Percentiles rank a stretch among this genome's conserved stretches.
phyloP scores from a whole-genome alignment of 2,797 vertebrate species.

The Thripadectes ignobilis region DNA sequence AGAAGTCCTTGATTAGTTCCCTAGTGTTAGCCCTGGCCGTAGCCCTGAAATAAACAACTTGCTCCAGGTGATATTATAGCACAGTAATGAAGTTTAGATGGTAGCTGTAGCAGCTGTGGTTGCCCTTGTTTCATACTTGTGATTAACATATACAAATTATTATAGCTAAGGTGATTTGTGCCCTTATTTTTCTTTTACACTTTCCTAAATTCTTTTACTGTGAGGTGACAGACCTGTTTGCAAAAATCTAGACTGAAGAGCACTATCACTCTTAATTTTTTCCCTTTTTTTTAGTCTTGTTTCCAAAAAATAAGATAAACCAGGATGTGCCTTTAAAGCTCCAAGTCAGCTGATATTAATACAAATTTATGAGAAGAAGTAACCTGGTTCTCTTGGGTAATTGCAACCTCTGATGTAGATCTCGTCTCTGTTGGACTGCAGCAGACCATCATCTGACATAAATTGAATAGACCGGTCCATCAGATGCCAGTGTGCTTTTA shows the following conservation, averaged over 20 bases:
- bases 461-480: neutral
- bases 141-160: neutral
- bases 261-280: neutral
- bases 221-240: neutral
- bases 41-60: constrained; percentile 31
- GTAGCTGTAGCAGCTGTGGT: neutral
- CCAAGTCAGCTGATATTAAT: neutral
- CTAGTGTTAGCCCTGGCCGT: neutral
- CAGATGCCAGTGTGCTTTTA: neutral
- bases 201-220: neutral
- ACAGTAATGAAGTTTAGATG: neutral
- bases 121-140: constrained; percentile 1
- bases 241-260: neutral
- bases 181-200: neutral
- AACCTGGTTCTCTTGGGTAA: neutral
- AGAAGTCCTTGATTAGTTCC: constrained; percentile 50
- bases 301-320: neutral
- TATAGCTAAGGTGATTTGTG: neutral
- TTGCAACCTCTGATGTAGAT: neutral
- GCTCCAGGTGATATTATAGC: neutral
- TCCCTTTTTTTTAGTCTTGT: neutral
- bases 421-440: neutral
- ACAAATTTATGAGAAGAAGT: neutral
- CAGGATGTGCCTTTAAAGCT: neutral
- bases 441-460: neutral